phyloP scores from a whole-genome alignment of 2,797 vertebrate genomes.

The Cygnus olor region DNA sequence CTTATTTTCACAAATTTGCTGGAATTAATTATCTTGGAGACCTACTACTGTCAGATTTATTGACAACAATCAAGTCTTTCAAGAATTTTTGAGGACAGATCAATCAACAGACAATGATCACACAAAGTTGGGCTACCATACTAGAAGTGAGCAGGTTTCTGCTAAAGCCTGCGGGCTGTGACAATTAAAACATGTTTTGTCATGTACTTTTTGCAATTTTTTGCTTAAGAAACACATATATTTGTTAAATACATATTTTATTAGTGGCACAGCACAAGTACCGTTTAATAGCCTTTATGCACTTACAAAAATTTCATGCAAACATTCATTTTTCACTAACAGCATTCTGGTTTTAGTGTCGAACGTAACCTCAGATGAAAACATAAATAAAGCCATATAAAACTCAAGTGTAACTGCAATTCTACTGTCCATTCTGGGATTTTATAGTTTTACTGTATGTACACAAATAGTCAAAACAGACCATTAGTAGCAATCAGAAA shows the following conservation, averaged over 20 bases:
- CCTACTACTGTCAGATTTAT: neutral
- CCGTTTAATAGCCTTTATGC: neutral
- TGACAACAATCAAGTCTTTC: neutral
- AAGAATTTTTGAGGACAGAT: neutral
- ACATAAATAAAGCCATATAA: neutral
- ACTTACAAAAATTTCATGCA: neutral
- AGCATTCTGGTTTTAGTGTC: rapidly evolving
- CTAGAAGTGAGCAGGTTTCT: neutral
- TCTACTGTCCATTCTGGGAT: neutral
- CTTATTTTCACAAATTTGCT: neutral
- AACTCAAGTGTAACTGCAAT: neutral
- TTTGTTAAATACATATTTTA: neutral
- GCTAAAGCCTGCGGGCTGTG: neutral
- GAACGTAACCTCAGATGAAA: neutral
- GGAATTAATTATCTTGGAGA: neutral
- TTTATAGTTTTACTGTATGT: neutral
- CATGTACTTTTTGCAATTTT: neutral
- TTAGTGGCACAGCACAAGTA: neutral
- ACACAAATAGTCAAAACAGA: neutral
- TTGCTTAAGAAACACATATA: neutral
- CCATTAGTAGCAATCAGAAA: neutral
- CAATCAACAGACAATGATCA: neutral
- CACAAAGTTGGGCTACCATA: neutral
- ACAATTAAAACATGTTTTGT: neutral
- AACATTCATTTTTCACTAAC: neutral